Evolutionary conservation across 2,797 vertebrate species (phyloP).

Genomic region (Craterocephalus amniculus): DNA sequence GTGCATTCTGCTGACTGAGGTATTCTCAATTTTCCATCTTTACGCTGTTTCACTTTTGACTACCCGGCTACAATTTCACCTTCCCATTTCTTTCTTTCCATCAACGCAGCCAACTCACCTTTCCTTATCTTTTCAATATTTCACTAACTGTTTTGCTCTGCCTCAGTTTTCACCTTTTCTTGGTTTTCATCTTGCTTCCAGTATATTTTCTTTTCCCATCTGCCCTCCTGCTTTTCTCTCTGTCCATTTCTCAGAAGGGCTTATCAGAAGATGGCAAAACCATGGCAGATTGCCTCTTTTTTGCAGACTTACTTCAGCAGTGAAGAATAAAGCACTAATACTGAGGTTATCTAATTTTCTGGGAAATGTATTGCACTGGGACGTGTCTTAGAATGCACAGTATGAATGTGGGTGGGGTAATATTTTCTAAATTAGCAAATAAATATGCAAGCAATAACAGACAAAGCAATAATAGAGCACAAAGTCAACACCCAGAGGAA

Average conservation of each 20-base stretch:
- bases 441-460: conserved; percentile 25
- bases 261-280: conserved; percentile 81
- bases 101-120: conserved; percentile 50
- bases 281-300: conserved; percentile 75
- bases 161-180: conserved; percentile 43
- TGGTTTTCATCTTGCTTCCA: conserved; percentile 40
- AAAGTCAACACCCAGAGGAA: conserved; percentile 20
- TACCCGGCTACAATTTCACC: conserved; percentile 54
- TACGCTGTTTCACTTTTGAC: conserved; percentile 38
- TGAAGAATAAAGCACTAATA: conserved; percentile 77
- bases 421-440: conserved; percentile 49
- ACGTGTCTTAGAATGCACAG: conserved; percentile 27
- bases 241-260: conserved; percentile 50
- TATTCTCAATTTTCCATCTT: conserved; percentile 55
- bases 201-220: conserved; percentile 37
- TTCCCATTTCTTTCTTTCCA: conserved; percentile 40
- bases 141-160: conserved; percentile 41
- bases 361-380: conserved; percentile 67
- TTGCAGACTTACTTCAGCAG: conserved; percentile 71
- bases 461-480: conserved; percentile 23
- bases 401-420: conserved; percentile 30
- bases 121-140: conserved; percentile 56
- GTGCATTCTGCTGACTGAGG: conserved; percentile 70
- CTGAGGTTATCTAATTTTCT: conserved; percentile 78
- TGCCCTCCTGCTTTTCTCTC: conserved; percentile 30